A percentile compares a stretch with the other conserved stretches of the same genome.
Conservation (phyloP, 2,113 vertebrate genomes). For the Regulus satrapa region DNA sequence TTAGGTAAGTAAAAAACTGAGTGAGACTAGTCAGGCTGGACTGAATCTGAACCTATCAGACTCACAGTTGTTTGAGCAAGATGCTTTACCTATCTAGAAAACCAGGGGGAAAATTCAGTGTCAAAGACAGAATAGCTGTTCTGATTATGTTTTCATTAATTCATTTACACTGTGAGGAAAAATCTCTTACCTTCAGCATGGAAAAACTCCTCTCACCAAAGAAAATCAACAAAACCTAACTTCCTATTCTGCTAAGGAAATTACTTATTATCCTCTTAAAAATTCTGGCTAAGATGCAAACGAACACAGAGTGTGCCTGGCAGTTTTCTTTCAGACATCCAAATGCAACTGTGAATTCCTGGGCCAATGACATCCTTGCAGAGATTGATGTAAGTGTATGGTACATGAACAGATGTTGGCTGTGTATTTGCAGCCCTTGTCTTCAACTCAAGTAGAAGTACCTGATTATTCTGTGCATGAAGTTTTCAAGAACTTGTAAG, state of each 20-base stretch:
- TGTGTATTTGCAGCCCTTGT: background rate
- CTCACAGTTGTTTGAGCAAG: background rate
- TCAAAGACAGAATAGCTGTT: background rate
- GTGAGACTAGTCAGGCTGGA: background rate
- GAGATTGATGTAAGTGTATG: background rate
- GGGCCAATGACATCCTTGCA: background rate
- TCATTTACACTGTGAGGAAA: background rate
- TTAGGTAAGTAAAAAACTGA: background rate
- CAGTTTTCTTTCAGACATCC: background rate
- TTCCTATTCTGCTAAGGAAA: background rate
- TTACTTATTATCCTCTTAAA: background rate
- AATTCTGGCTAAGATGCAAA: background rate
- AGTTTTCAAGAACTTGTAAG: background rate
- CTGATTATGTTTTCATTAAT: background rate
- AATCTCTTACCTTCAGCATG: background rate
- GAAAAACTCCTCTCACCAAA: background rate
- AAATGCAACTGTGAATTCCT: background rate
- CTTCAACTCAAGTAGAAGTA: background rate
- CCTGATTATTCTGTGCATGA: background rate
- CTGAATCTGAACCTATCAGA: background rate
- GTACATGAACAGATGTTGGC: background rate
- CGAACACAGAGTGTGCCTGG: background rate
- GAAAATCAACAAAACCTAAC: rapidly evolving
- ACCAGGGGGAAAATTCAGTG: background rate
- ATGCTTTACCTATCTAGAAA: background rate